These are phyloP conservation scores for Xestia ashworthii DNA, from an alignment of 2,888 invertebrate species.

Conservation along the genomic window DNA sequence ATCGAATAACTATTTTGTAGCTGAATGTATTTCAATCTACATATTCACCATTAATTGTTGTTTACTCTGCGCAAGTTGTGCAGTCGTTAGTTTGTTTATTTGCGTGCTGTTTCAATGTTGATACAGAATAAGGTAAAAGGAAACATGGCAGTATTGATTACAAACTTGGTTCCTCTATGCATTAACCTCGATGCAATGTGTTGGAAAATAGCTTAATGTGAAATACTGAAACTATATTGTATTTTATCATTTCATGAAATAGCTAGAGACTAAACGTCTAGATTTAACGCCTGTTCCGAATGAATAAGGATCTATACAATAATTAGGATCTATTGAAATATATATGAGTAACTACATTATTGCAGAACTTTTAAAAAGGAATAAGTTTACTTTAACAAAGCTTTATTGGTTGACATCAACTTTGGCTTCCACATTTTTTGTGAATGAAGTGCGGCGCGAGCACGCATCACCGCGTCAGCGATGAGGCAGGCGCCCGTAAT, in stretches of 20 bases:
- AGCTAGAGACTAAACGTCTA: background rate
- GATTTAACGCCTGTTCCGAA: background rate
- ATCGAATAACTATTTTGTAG: conserved; percentile 61
- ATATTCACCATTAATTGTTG: conserved; percentile 57
- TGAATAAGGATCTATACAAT: background rate
- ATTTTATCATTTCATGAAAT: background rate
- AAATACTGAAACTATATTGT: background rate
- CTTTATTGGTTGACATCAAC: background rate
- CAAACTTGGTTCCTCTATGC: background rate
- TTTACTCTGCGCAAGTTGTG: conserved; percentile 47
- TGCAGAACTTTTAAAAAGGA: background rate
- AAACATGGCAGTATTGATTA: conserved; percentile 15
- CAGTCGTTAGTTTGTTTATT: conserved; percentile 53
- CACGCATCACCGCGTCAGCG: conserved; percentile 22
- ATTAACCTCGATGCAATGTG: background rate
- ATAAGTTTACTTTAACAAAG: too few species aligned
- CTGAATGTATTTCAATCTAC: conserved; percentile 58
- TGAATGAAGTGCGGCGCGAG: conserved; percentile 7
- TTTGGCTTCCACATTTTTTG: background rate
- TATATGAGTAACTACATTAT: background rate
- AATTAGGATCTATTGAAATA: background rate
- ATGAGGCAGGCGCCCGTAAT: conserved; percentile 37
- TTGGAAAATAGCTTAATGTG: background rate
- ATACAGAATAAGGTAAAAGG: conserved; percentile 18
- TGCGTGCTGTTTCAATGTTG: conserved; percentile 36